Evolutionary conservation across 2,888 invertebrate genomes (phyloP), one percentile per base, ranked within the genome.

Genomic region (Iselma pallidipennis): DNA sequence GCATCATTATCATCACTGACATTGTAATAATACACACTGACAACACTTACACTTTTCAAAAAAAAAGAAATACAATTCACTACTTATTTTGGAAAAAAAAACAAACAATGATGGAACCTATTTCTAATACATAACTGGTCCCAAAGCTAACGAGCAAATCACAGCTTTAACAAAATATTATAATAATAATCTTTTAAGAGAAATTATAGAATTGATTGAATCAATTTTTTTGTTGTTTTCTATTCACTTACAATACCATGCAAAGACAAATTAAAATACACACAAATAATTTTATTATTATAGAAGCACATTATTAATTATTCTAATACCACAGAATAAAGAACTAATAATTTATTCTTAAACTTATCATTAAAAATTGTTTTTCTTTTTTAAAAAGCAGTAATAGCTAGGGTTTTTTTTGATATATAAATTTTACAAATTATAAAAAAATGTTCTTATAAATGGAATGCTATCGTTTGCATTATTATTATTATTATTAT

Each of bases 251-350:
- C n/a, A n/a, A n/a, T n/a, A n/a, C n/a, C n/a, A n/a, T n/a, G n/a
- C n/a, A n/a, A n/a, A n/a, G n/a, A n/a, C n/a, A n/a, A n/a, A n/a
- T n/a, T n/a, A 16, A 16, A 37, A 16, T 37, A 37, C 16, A 16
- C 37, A 19, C 7, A 16, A 37, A 14, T n/a, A n/a, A n/a, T n/a
- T n/a, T 37, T 37, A 37, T 16, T 37, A 37, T 16, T 2, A 37
- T 16, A n/a, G n/a, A 37, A 16, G 29, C 29, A 29, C 29, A 29
- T 29, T 29, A 57, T 42, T 26, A 19, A 53, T 58, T 56, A 56
- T 31, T 45, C 55, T 57, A 57, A 45, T 58, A 61, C 57, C 54
- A 61, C 57, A 62, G 55, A n/a, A n/a, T n/a, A n/a, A n/a, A 54
- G 29, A 58, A 52, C 42, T 57, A 37, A 21, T 29, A 54, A 58